Conservation (phyloP, 2,888 invertebrate genomes). For the Sinohyriopsis cumingii region DNA sequence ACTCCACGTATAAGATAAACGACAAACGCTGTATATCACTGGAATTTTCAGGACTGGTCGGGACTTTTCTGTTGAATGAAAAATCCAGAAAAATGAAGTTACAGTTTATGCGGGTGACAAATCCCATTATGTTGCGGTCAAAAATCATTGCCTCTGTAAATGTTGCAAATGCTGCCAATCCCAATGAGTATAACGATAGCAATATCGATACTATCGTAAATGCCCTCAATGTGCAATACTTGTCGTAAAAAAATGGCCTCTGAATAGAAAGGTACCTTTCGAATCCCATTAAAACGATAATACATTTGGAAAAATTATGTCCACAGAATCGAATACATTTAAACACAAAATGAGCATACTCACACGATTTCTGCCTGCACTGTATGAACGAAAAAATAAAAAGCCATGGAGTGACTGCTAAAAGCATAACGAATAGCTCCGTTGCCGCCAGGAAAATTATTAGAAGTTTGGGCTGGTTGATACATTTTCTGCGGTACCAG, state of each 20-base stretch:
- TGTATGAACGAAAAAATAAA: constrained; percentile 3
- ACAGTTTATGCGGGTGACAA: neutral
- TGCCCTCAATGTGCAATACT: constrained; percentile 21
- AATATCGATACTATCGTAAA: constrained; percentile 12
- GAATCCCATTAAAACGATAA: constrained; percentile 34
- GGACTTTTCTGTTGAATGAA: constrained; percentile 12
- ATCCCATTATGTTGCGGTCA: neutral
- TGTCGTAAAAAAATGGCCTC: constrained; percentile 36
- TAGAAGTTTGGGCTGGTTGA: constrained; percentile 31
- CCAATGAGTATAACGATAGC: constrained; percentile 16
- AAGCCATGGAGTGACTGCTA: constrained; percentile 26
- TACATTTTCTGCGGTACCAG: constrained; percentile 18
- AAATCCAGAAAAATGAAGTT: constrained; percentile 16
- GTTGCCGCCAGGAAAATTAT: constrained; percentile 23
- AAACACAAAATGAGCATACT: constrained; percentile 13
- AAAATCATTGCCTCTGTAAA: constrained; percentile 16
- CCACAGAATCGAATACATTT: constrained; percentile 18
- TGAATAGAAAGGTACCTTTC: constrained; percentile 33
- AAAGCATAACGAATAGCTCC: constrained; percentile 16
- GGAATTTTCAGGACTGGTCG: neutral
- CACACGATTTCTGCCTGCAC: constrained; percentile 3
- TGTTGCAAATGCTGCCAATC: constrained; percentile 15
- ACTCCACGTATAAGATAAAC: constrained; percentile 3
- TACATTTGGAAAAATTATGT: constrained; percentile 30
- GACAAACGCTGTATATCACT: constrained; percentile 3